These are phyloP conservation scores for Hydriomena furcata DNA, from an alignment of 2,888 invertebrate species.

Conservation along the genomic window DNA sequence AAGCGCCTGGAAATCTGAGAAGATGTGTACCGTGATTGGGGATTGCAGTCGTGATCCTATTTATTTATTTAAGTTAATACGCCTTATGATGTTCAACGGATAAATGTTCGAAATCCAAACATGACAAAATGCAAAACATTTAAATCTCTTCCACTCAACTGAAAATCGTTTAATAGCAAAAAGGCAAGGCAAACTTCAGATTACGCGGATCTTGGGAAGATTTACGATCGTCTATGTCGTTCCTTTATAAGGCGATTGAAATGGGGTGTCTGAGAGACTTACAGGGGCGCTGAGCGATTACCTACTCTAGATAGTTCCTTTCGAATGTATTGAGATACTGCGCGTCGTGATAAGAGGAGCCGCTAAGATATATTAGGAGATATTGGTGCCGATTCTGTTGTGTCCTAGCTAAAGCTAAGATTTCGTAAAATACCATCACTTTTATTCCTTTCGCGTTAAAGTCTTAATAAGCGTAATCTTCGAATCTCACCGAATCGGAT, in stretches of 20 bases:
- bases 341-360: neutral
- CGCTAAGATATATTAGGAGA: neutral
- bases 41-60: too few species aligned
- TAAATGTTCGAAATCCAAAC: too few species aligned
- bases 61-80: too few species aligned
- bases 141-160: constrained; percentile 1
- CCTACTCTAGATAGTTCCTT: constrained; percentile 17
- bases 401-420: too few species aligned
- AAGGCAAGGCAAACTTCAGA: constrained; percentile 35
- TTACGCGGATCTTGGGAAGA: constrained; percentile 34
- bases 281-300: constrained; percentile 32
- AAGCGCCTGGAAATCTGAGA: too few species aligned
- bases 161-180: constrained; percentile 23
- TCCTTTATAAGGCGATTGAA: constrained; percentile 37
- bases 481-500: too few species aligned
- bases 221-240: constrained; percentile 39
- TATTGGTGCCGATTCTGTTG: too few species aligned
- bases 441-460: too few species aligned
- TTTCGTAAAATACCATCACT: too few species aligned
- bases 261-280: constrained; percentile 36
- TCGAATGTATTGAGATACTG: constrained; percentile 10
- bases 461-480: too few species aligned
- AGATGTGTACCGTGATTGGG: too few species aligned
- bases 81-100: too few species aligned
- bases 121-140: neutral